Percentiles rank a stretch among this genome's conserved stretches.
Evolutionary conservation across 2,888 invertebrate genomes (phyloP).

Genomic region (Oxycera nigricornis): DNA sequence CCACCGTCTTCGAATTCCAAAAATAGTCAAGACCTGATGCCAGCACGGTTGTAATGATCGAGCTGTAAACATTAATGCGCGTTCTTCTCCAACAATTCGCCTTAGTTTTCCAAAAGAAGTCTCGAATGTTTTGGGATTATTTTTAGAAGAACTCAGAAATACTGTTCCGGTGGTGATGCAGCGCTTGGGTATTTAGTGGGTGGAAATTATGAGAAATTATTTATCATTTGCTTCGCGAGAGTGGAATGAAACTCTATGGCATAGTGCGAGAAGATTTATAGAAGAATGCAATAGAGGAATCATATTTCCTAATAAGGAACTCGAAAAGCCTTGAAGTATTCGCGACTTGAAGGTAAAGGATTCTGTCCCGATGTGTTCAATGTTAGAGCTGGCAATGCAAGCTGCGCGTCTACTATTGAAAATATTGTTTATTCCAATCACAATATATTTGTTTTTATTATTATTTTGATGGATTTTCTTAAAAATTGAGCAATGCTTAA

Average conservation of each 20-base stretch:
- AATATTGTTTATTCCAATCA: constrained; percentile 36
- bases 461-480: constrained; percentile 30
- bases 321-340: too few relatives aligned
- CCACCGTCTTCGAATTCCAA: constrained; percentile 17
- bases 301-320: too few relatives aligned
- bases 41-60: neutral
- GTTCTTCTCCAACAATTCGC: neutral
- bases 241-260: neutral
- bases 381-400: too few relatives aligned
- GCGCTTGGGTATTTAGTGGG: constrained; percentile 18
- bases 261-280: neutral
- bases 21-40: constrained; percentile 19
- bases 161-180: constrained; percentile 6
- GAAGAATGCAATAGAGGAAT: neutral
- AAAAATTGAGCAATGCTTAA: constrained; percentile 33
- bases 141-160: constrained; percentile 20
- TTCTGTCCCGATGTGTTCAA: too few relatives aligned
- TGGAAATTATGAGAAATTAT: constrained; percentile 1
- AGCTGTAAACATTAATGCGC: neutral
- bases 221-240: neutral
- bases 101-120: neutral
- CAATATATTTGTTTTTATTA: constrained; percentile 38
- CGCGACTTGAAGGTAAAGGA: too few relatives aligned
- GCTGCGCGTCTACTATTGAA: too few relatives aligned
- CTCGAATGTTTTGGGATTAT: constrained; percentile 2